Percentiles rank a stretch among this genome's conserved stretches.
Evolutionary conservation across 2,113 vertebrate genomes (phyloP).

Genomic region (Alethe diademata): DNA sequence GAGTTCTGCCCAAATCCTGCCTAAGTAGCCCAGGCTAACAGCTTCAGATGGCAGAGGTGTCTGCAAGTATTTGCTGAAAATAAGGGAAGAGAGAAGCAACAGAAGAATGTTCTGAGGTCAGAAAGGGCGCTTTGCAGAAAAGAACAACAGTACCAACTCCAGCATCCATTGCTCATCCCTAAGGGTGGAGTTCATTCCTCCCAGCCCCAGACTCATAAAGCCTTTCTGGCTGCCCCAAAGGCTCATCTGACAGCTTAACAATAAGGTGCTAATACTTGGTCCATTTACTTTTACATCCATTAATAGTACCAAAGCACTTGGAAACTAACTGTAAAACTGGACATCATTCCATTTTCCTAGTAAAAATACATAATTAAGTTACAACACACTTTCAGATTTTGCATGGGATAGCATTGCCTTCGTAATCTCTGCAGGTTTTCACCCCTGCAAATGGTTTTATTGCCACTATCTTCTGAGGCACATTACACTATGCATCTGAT

Average conservation of each 20-base stretch:
- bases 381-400: not conserved
- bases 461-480: not conserved
- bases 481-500: not conserved
- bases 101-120: not conserved
- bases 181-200: not conserved
- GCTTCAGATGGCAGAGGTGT: not conserved
- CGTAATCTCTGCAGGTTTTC: not conserved
- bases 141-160: not conserved
- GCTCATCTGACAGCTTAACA: not conserved
- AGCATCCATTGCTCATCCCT: not conserved
- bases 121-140: not conserved
- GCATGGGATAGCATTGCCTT: not conserved
- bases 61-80: not conserved
- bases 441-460: not conserved
- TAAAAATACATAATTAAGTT: not conserved
- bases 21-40: not conserved
- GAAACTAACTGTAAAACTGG: not conserved
- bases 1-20: not conserved
- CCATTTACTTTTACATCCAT: not conserved
- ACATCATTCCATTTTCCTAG: not conserved
- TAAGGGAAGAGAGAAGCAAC: not conserved
- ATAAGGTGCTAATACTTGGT: not conserved
- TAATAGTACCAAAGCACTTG: not conserved
- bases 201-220: fast-evolving
- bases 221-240: not conserved